Conservation (phyloP, 2,888 invertebrate genomes). For the Trypoxylon attenuatum region DNA sequence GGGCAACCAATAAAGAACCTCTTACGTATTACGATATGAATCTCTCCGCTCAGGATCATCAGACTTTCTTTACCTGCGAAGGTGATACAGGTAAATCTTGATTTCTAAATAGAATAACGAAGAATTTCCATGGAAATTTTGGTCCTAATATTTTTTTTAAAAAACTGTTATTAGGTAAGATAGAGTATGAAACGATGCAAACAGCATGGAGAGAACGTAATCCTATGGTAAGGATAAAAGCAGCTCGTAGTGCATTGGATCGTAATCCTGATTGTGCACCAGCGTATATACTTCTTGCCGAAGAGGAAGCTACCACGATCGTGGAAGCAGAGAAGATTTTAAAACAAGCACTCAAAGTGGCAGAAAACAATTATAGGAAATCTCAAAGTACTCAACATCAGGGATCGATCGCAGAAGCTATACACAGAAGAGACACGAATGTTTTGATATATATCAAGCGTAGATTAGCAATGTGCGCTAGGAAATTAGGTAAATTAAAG, state of each 20-base stretch:
- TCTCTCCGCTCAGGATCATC: conserved; percentile 98
- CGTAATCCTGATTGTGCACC: conserved; percentile 94
- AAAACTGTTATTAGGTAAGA: conserved; percentile 85
- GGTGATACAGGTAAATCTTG: conserved; percentile 81
- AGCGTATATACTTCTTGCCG: conserved; percentile 95
- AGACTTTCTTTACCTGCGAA: conserved; percentile 96
- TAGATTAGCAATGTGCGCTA: conserved; percentile 97
- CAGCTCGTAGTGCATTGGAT: conserved; percentile 91
- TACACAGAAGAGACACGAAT: conserved; percentile 92
- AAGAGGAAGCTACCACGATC: conserved; percentile 97
- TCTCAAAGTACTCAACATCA: conserved; percentile 89
- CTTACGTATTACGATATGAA: conserved; percentile 99
- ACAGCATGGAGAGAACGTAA: conserved; percentile 97
- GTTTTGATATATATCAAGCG: conserved; percentile 95
- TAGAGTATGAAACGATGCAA: conserved; percentile 95
- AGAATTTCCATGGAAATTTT: no score
- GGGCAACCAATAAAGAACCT: conserved; percentile 93
- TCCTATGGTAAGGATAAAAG: conserved; percentile 91
- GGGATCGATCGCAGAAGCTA: conserved; percentile 83
- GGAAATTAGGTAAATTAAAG: conserved; percentile 93
- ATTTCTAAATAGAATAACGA: no score
- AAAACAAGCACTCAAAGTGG: conserved; percentile 88
- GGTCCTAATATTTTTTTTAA: no score
- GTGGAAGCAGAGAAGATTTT: conserved; percentile 89
- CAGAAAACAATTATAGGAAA: conserved; percentile 86